Percentiles rank a stretch among this genome's conserved stretches.
Evolutionary conservation across 2,797 vertebrate genomes (phyloP).

Genomic region (Pseudochirops cupreus): DNA sequence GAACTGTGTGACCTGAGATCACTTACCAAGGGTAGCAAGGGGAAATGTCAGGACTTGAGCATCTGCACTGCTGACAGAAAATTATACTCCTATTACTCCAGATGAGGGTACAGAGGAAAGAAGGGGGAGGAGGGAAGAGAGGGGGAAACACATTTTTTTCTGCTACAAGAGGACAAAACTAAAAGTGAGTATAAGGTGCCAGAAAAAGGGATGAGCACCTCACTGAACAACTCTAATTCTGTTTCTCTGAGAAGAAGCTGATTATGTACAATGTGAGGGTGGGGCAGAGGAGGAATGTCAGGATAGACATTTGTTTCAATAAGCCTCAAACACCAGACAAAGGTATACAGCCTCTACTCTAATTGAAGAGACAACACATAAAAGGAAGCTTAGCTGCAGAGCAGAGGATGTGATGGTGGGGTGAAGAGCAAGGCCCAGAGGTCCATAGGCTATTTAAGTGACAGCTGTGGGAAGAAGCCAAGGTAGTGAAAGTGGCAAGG

Average conservation of each 20-base stretch:
- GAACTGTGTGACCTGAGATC: conserved; percentile 31
- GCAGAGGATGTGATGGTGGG: not conserved
- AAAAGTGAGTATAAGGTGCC: not conserved
- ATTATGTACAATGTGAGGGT: not conserved
- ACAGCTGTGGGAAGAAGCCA: not conserved
- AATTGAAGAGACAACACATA: not conserved
- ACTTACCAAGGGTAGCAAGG: conserved; percentile 49
- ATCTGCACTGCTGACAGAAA: conserved; percentile 17
- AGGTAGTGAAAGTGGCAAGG: not conserved
- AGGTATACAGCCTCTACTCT: not conserved
- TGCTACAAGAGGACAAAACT: conserved; percentile 38
- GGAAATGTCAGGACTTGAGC: conserved; percentile 16
- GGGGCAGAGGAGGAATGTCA: not conserved
- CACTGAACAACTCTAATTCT: not conserved
- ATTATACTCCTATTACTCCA: conserved; percentile 16
- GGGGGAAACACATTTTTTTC: conserved; percentile 10
- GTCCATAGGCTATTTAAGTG: not conserved
- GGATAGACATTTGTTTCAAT: not conserved
- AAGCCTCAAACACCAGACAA: not conserved
- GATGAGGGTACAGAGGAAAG: conserved; percentile 33
- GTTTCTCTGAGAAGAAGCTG: not conserved
- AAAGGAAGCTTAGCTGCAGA: not conserved
- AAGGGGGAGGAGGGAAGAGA: not conserved
- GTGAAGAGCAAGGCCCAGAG: not conserved
- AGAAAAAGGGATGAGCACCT: not conserved